Evolutionary conservation across 2,888 invertebrate species (phyloP), one percentile per base, ranked within the genome.

Genomic region (Lagria hirta): DNA sequence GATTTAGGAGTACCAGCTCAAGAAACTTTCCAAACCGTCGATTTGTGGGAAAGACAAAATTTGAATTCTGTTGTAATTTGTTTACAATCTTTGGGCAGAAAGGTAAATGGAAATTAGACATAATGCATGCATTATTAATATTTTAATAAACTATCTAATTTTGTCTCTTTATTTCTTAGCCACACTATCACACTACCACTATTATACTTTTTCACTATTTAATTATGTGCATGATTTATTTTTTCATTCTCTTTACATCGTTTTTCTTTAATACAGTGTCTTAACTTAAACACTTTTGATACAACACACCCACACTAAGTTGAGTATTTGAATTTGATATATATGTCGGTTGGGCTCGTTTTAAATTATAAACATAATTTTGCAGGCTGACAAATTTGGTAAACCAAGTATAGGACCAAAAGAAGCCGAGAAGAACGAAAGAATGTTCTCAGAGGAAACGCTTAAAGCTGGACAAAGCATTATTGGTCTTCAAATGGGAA

Each of bases 21-120:
- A 68, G 97, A 97, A 74, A 88, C 90, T 30, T 97, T 97, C 83
- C 94, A 96, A 74, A 97, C 96, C 2, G 95, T 96, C 2, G 98
- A 98, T 71, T 79, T 98, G 32, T 97, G 94, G 89, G 98, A 98
- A 73, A 80, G 87, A 65, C 92, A 94, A 75, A 98, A 98, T 70
- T 83, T 98, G 50, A 91, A 93, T 72, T 91, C 95, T 12, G 97
- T 98, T 27, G 90, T 98, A 38, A 91, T 93, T 65, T 96, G 96
- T 68, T 75, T 98, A 48, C 91, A 94, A 70, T 91, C 97, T 0
- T 79, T 98, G 47, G 97, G 95, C 33, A 82, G 97, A 75, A 97
- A 97, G 83, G 93, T 92, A n/a, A n/a, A 67, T 50, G 41, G 20
- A 13, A 22, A n/a, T n/a, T n/a, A n/a, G n/a, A n/a, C n/a, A n/a